Conservation (phyloP, 2,888 invertebrate genomes). For the Mystacides longicornis region DNA sequence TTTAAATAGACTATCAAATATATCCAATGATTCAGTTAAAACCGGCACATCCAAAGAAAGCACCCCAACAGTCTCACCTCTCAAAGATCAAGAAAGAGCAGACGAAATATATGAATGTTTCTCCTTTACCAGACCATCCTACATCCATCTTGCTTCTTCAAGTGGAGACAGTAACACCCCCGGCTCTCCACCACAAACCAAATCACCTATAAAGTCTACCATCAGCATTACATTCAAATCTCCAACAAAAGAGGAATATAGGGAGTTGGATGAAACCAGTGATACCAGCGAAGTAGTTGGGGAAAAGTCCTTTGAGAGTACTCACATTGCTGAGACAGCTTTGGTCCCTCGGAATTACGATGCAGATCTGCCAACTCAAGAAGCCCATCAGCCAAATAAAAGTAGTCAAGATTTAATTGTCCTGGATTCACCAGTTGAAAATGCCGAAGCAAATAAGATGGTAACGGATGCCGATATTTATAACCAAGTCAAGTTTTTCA, state of each 20-base stretch:
- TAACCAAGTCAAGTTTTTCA: constrained; percentile 69
- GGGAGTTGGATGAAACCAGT: neutral
- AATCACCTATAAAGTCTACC: constrained; percentile 59
- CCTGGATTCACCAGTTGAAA: constrained; percentile 50
- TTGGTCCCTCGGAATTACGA: constrained; percentile 45
- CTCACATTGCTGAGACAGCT: constrained; percentile 49
- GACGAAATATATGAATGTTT: constrained; percentile 41
- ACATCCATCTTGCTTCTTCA: constrained; percentile 43
- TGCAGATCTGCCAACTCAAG: constrained; percentile 51
- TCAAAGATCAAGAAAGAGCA: constrained; percentile 30
- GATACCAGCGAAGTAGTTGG: neutral
- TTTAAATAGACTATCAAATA: constrained; percentile 42
- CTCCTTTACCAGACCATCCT: constrained; percentile 41
- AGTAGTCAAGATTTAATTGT: constrained; percentile 40
- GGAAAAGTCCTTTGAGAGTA: constrained; percentile 38
- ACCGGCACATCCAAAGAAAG: constrained; percentile 42
- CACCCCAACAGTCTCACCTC: constrained; percentile 35
- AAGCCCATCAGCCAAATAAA: constrained; percentile 48
- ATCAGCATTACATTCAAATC: constrained; percentile 67
- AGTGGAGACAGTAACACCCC: constrained; percentile 43
- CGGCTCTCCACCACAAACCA: constrained; percentile 35
- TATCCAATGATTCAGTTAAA: constrained; percentile 38
- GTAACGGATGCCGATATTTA: constrained; percentile 49
- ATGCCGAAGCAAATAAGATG: constrained; percentile 18
- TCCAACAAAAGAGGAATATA: constrained; percentile 42